phyloP scores from a whole-genome alignment of 1,140 invertebrate genomes.

The Paralvinella palmiformis region DNA sequence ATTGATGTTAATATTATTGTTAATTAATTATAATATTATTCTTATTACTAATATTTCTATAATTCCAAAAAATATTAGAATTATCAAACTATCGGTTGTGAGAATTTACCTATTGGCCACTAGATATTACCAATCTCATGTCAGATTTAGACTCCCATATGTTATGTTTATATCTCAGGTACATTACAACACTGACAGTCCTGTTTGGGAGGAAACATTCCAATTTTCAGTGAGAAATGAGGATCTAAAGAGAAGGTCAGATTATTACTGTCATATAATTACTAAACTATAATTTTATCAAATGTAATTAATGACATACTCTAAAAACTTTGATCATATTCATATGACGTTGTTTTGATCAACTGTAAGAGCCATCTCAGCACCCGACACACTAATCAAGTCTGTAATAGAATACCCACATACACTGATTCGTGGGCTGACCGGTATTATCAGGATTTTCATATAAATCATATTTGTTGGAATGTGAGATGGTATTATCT shows the following conservation, averaged over 20 bases:
- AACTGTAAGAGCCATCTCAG: too few relatives aligned
- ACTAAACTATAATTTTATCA: neutral
- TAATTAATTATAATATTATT: neutral
- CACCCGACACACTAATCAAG: too few relatives aligned
- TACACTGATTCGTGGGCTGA: neutral
- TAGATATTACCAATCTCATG: neutral
- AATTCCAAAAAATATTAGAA: neutral
- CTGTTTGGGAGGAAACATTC: constrained; percentile 41
- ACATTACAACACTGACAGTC: constrained; percentile 28
- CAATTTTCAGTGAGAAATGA: constrained; percentile 35
- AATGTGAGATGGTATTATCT: too few relatives aligned
- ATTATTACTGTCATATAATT: neutral
- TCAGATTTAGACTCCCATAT: neutral
- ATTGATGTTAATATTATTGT: neutral
- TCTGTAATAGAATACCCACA: neutral
- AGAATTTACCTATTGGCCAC: too few relatives aligned
- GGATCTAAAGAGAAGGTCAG: constrained; percentile 35
- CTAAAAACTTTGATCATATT: constrained; percentile 1
- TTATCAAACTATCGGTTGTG: too few relatives aligned
- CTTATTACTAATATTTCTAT: neutral
- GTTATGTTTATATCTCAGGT: constrained; percentile 25
- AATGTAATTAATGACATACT: neutral
- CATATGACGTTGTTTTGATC: constrained; percentile 36
- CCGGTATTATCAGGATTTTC: too few relatives aligned
- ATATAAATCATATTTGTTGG: too few relatives aligned